These are phyloP conservation scores for Loriculus beryllinus DNA, from an alignment of 2,797 vertebrate species.

Conservation along the genomic window DNA sequence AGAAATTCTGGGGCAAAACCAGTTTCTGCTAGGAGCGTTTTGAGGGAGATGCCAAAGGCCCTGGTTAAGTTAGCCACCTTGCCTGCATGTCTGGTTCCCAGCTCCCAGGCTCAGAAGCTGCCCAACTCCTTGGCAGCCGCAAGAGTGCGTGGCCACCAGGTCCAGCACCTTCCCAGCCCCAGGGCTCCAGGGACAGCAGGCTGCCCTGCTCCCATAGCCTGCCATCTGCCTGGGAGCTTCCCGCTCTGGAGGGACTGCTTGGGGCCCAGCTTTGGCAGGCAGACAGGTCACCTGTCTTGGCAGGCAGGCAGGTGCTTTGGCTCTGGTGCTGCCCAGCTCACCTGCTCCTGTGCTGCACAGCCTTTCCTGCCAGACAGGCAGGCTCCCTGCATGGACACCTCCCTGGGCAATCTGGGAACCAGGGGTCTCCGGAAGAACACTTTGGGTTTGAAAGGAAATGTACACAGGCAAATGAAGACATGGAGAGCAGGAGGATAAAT, in stretches of 20 bases:
- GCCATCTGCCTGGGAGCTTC: not conserved
- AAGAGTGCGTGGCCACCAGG: not conserved
- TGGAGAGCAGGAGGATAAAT: not conserved
- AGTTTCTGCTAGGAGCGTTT: not conserved
- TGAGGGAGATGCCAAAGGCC: not conserved
- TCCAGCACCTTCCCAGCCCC: rapidly evolving
- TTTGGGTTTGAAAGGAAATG: not conserved
- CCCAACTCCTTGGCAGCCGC: not conserved
- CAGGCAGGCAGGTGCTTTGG: not conserved
- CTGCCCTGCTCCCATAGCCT: not conserved
- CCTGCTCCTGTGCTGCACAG: not conserved
- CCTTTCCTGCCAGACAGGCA: not conserved
- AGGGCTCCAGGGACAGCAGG: rapidly evolving
- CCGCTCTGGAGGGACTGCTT: not conserved
- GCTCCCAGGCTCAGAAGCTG: not conserved
- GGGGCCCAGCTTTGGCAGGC: not conserved
- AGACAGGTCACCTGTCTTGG: not conserved
- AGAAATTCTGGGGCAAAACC: not conserved
- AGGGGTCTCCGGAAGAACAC: not conserved
- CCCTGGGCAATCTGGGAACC: not conserved
- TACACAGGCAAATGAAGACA: rapidly evolving
- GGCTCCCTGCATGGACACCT: not conserved
- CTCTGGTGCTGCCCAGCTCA: not conserved
- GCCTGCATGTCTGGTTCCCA: not conserved
- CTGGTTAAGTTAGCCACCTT: not conserved